Evolutionary conservation across 2,113 vertebrate species (phyloP).

Genomic region (Edolisoma coerulescens): DNA sequence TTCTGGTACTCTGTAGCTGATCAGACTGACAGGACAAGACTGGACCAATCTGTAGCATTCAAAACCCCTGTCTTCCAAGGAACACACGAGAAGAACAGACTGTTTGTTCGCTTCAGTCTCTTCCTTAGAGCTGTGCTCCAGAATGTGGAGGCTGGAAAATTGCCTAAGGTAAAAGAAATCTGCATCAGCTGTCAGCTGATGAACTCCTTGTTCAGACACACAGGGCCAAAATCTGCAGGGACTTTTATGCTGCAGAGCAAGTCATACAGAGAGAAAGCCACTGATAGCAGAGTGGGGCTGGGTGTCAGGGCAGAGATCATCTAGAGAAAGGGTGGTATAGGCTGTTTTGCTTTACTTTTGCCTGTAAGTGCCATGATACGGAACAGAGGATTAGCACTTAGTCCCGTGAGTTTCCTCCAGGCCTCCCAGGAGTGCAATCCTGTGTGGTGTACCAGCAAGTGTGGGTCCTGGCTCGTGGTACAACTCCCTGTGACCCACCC

Average conservation of each 20-base stretch:
- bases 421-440: background rate
- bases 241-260: background rate
- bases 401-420: background rate
- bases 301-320: background rate
- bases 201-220: slow-evolving; percentile 22
- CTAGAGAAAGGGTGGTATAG: accelerated
- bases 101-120: background rate
- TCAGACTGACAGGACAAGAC: background rate
- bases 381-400: background rate
- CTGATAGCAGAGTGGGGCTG: background rate
- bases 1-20: background rate
- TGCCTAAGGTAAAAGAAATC: slow-evolving; percentile 14
- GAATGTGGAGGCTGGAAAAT: slow-evolving; percentile 43
- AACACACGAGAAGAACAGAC: slow-evolving; percentile 19
- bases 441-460: accelerated
- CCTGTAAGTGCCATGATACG: background rate
- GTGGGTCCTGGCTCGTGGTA: accelerated
- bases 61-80: background rate
- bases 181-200: background rate
- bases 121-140: slow-evolving; percentile 27
- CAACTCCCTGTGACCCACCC: background rate
- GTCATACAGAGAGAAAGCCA: background rate
- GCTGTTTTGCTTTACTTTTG: background rate
- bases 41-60: background rate
- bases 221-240: background rate